Conservation (phyloP, 2,888 invertebrate species). For the Microctonus aethiopoides region DNA sequence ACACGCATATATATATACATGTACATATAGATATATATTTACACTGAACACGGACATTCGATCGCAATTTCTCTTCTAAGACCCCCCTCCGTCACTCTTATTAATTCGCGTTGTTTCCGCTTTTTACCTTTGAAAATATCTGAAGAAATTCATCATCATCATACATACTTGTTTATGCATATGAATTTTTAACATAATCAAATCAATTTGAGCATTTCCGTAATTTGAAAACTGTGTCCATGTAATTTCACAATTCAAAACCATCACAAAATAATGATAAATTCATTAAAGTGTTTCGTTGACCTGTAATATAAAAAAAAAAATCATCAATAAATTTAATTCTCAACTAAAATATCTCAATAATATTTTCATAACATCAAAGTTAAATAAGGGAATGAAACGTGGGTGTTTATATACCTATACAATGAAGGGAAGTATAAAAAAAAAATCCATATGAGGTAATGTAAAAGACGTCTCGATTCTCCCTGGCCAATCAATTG, state of each 20-base stretch:
- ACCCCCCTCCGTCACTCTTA: background rate
- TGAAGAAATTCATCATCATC: background rate
- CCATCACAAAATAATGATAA: too few species aligned
- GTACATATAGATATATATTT: background rate
- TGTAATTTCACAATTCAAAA: too few species aligned
- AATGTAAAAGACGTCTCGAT: slow-evolving; percentile 18
- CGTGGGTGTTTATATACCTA: too few species aligned
- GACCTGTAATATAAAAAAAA: too few species aligned
- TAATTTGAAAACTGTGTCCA: too few species aligned
- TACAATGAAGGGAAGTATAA: background rate
- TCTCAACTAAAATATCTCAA: background rate
- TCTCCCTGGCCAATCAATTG: slow-evolving; percentile 21
- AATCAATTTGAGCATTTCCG: too few species aligned
- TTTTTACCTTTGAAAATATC: slow-evolving; percentile 23
- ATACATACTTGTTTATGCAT: background rate
- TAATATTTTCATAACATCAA: background rate
- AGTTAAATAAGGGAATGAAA: background rate
- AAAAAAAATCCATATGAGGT: slow-evolving; percentile 26
- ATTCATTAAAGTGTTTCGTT: too few species aligned
- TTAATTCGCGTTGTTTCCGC: slow-evolving; percentile 21
- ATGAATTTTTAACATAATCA: background rate
- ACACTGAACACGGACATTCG: slow-evolving; percentile 11
- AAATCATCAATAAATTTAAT: too few species aligned
- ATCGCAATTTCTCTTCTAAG: slow-evolving; percentile 35
- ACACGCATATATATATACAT: background rate